phyloP scores from a whole-genome alignment of 2,797 vertebrate species.

The Molothrus aeneus region DNA sequence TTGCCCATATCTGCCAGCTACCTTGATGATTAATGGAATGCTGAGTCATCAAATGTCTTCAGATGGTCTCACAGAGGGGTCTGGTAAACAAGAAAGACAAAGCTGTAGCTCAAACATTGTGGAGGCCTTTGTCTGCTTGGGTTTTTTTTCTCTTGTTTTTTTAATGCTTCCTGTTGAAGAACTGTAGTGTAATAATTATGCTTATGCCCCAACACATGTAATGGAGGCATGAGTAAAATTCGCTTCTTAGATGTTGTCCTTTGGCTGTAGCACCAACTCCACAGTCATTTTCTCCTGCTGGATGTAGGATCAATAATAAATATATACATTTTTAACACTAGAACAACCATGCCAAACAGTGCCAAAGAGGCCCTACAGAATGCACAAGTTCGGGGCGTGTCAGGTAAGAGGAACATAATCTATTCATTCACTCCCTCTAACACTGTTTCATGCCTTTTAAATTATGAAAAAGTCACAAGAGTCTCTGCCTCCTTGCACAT shows the following conservation, averaged over 20 bases:
- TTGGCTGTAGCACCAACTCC: background rate
- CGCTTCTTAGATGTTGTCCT: background rate
- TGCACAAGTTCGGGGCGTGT: rapidly evolving
- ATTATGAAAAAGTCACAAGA: constrained; percentile 1
- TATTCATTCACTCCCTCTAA: background rate
- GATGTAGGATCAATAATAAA: background rate
- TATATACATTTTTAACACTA: background rate
- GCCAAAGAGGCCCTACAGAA: background rate
- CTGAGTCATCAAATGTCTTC: background rate
- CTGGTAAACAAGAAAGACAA: background rate
- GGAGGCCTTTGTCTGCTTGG: background rate
- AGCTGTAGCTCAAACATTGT: background rate
- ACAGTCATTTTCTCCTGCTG: background rate
- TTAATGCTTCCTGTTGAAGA: background rate
- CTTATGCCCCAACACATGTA: background rate
- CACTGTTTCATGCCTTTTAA: background rate
- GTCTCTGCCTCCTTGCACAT: background rate
- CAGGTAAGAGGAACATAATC: background rate
- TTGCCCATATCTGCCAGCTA: background rate
- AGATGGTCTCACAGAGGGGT: background rate
- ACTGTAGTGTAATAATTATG: background rate
- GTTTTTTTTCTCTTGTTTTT: background rate
- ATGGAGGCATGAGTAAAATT: background rate
- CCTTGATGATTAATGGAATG: background rate
- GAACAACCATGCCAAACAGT: background rate